Percentiles rank a stretch among this genome's conserved stretches.
phyloP scores from a whole-genome alignment of 30 jellyfish, hydroid and myxozoan species.

The Aurelia aurita region DNA sequence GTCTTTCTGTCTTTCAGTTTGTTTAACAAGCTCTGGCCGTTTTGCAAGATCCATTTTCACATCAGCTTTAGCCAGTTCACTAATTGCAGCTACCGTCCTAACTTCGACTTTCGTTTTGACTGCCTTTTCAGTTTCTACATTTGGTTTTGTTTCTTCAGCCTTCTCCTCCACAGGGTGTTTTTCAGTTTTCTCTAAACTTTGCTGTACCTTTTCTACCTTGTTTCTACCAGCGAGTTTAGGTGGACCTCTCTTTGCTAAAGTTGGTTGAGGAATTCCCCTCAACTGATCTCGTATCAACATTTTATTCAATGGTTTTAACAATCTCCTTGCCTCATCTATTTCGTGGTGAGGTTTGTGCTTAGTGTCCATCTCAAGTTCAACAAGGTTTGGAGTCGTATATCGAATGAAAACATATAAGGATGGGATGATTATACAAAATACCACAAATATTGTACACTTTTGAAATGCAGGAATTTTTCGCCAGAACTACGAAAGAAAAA shows the following conservation, averaged over 20 bases:
- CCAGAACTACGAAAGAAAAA: constrained; percentile 73
- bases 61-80: not conserved
- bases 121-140: not conserved
- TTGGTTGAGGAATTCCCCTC: not conserved
- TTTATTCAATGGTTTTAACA: constrained; percentile 27
- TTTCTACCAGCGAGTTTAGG: constrained; percentile 59
- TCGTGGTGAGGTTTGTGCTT: constrained; percentile 61
- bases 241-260: constrained; percentile 73
- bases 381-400: constrained; percentile 66
- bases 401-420: constrained; percentile 35
- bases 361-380: constrained; percentile 54
- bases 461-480: constrained; percentile 79
- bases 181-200: not conserved
- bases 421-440: constrained; percentile 48
- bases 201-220: constrained; percentile 6
- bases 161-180: not conserved
- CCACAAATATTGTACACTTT: constrained; percentile 52
- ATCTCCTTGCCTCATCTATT: constrained; percentile 41
- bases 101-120: not conserved
- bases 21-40: constrained; percentile 72
- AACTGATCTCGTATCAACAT: constrained; percentile 6
- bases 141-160: not conserved
- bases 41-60: constrained; percentile 65
- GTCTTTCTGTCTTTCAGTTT: constrained; percentile 80
- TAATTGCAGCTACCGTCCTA: not conserved